Base-by-base conservation (phyloP, 2,888 invertebrate species). In the Priocnemis perturbator region DNA sequence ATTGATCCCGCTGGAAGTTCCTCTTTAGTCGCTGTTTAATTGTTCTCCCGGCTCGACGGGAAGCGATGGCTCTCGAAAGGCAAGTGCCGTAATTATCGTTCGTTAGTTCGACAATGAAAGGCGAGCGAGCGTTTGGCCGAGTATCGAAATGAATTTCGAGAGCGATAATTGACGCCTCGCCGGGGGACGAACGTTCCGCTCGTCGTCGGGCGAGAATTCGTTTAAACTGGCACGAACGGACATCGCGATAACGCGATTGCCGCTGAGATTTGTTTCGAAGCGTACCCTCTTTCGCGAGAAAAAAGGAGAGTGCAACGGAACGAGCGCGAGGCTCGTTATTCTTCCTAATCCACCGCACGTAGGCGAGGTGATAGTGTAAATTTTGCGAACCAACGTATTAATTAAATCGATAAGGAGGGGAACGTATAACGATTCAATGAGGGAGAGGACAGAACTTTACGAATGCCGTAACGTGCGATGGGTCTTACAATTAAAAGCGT, bases 101-200 rank as follows among this genome's bases (percentile, higher is more conserved):
- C 50, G 50, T 50, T 50, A 19, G 19, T 50, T 19, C 2, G 50
- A 50, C 19, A n/a, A 50, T 19, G 50, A 50, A 50, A 9, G 50
- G 19, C 17, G 50, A 1, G 50, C 50, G 19, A 50, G 50, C 50
- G n/a, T n/a, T 19, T 17, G 5, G 50, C 17, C 11, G 50, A n/a
- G n/a, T 50, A 50, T 50, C 50, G 50, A 50, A 50, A 50, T 19
- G 50, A 50, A 17, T 50, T 50, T 50, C 50, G 50, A 19, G n/a
- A 19, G n/a, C 50, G 50, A 19, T 50, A 19, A 50, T 7, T 19
- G 50, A 50, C 19, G 17, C 17, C n/a, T 50, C n/a, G 50, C 50
- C 17, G 50, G 5, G 1, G 19, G 50, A 17, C 14, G 50, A 17
- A 50, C 50, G 50, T 1, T 4, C 5, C 50, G 50, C 11, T 4